These are phyloP conservation scores for Falco berigora DNA, from an alignment of 2,797 vertebrate genomes.

Conservation along the genomic window DNA sequence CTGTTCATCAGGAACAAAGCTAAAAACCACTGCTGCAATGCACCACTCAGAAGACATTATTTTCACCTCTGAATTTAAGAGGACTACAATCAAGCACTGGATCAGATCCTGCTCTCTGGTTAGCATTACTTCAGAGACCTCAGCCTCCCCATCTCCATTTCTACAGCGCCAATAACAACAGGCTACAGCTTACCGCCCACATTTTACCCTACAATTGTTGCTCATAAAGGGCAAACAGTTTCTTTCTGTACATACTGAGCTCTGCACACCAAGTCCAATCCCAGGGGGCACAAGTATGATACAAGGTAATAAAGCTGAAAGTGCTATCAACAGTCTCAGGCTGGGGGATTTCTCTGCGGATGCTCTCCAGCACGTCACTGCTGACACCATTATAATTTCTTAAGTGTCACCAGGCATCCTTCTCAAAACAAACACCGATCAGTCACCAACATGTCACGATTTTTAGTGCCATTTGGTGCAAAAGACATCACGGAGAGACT, in stretches of 20 bases:
- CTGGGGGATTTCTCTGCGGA: neutral
- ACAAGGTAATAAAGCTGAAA: neutral
- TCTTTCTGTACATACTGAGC: neutral
- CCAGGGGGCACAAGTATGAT: neutral
- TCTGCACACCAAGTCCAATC: neutral
- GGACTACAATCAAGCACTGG: neutral
- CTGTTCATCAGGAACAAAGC: neutral
- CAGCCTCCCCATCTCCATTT: neutral
- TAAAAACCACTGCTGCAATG: neutral
- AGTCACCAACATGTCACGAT: neutral
- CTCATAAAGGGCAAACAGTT: neutral
- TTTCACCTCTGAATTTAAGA: neutral
- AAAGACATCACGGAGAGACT: neutral
- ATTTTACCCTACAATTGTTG: neutral
- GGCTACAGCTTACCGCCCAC: neutral
- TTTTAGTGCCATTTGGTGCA: neutral
- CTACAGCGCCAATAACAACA: neutral
- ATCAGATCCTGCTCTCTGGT: neutral
- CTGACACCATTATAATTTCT: neutral
- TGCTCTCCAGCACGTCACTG: fast-evolving
- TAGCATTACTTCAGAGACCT: neutral
- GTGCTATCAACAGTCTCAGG: neutral
- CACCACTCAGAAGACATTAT: neutral
- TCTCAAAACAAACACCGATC: neutral
- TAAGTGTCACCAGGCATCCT: neutral